Percentiles rank a stretch among this genome's conserved stretches.
Conservation (phyloP, 2,888 invertebrate species). For the Dascillus cervinus region DNA sequence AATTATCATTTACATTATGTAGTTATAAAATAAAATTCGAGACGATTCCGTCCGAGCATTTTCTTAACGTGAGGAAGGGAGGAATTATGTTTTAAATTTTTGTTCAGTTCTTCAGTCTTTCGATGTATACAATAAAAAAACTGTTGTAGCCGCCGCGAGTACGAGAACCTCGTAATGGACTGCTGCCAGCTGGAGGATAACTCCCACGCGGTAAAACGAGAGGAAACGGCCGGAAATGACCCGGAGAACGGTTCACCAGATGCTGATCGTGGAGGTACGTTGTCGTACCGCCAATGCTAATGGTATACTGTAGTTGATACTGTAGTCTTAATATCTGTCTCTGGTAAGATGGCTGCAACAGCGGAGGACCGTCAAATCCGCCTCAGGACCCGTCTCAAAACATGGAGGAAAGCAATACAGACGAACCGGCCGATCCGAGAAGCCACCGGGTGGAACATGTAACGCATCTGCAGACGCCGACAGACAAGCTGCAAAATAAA, state of each 20-base stretch:
- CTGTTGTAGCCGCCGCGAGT: conserved; percentile 78
- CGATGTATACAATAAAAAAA: no score
- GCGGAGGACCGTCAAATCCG: conserved; percentile 48
- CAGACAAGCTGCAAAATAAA: conserved; percentile 32
- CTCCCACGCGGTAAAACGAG: conserved; percentile 72
- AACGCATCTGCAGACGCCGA: conserved; percentile 43
- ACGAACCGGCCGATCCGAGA: conserved; percentile 46
- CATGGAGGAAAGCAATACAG: conserved; percentile 33
- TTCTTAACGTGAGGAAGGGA: no score
- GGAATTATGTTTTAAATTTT: no score
- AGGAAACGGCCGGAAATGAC: conserved; percentile 68
- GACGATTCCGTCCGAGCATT: no score
- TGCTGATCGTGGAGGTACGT: conserved; percentile 64
- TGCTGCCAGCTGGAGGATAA: conserved; percentile 86
- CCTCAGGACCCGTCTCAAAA: conserved; percentile 41
- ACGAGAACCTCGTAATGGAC: conserved; percentile 87
- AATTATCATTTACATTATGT: no score
- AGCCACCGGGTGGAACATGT: conserved; percentile 47
- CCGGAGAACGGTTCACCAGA: conserved; percentile 86
- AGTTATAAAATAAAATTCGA: no score
- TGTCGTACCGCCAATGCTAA: conserved; percentile 39
- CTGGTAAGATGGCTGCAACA: conserved; percentile 49
- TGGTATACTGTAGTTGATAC: conserved; percentile 31
- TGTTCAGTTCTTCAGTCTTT: no score
- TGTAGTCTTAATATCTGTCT: conserved; percentile 33